Base-by-base conservation (phyloP, 2,797 vertebrate species). In the Helicolenus hilgendorfi region DNA sequence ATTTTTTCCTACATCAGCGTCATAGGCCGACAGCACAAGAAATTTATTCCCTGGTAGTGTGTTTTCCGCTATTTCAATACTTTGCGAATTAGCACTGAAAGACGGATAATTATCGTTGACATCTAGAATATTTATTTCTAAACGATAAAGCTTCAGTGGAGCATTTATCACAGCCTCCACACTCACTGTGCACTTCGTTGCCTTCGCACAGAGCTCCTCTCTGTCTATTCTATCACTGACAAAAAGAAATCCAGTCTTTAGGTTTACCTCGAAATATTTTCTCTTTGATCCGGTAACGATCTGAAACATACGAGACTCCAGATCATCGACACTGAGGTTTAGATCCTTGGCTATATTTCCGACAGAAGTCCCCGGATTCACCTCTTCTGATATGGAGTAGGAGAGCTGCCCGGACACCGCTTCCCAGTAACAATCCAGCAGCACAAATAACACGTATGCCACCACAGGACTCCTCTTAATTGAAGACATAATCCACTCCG, bases 21-120 rank as follows among this genome's bases (percentile, higher is more conserved):
- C 96, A 6, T 81, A 83, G 1, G 95, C 94, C 0, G 72, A 77
- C 9, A 77, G 41, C 22, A 96, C 38, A 27, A 87, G 38, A 0
- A 95, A 91, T 33, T 92, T 95, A 64, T 95, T 94, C 72, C 97
- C 97, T 0, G 95, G 83, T 58, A 93, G 73, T 55, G 96, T 89
- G 58, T 7, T 97, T 84, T 98, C 97, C 0, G 97, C 94, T 35
- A 98, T 65, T 1, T 85, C 71, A 56, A 26, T 35, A 4, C 56
- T 94, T 75, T 95, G 94, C 6, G 77, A 84, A 13, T 68, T 75
- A 8, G 65, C 71, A 8, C 26, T 74, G 24, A 96, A 96, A 11
- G 72, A 36, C 0, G 96, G 94, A 4, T 64, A 67, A 77, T 96
- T 93, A 53, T 96, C 95, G 67, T 96, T 96, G 0, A 94, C 63